phyloP scores from a whole-genome alignment of 92 coral and sea anemone species.

The Actinostola sp. region DNA sequence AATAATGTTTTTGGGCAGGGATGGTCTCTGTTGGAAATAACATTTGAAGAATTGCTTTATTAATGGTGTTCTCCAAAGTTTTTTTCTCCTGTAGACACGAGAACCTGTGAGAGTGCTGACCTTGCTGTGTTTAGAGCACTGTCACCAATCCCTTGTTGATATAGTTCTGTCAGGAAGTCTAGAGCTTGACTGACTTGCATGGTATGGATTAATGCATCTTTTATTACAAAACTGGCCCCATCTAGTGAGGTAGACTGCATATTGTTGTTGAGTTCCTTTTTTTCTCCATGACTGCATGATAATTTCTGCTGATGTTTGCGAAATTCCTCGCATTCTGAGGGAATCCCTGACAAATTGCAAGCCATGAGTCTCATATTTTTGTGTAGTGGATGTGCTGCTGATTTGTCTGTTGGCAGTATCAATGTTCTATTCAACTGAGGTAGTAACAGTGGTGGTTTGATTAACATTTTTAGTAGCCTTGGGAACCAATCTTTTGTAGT shows the following conservation, averaged over 20 bases:
- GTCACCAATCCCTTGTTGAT: constrained; percentile 36
- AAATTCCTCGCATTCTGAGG: constrained; percentile 38
- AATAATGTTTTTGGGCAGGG: constrained; percentile 44
- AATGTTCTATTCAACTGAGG: constrained; percentile 9
- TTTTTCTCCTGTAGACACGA: background rate
- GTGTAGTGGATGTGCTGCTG: constrained; percentile 20
- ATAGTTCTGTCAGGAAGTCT: constrained; percentile 34
- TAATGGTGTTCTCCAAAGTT: constrained; percentile 42
- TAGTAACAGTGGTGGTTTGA: background rate
- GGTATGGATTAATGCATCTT: constrained; percentile 36
- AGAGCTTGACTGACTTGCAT: constrained; percentile 14
- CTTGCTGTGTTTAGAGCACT: constrained; percentile 48
- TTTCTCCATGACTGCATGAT: constrained; percentile 30
- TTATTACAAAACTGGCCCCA: constrained; percentile 22
- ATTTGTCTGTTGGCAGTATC: constrained; percentile 28
- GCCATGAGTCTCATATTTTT: constrained; percentile 33
- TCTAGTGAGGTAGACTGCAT: constrained; percentile 20
- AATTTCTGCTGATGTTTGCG: constrained; percentile 18
- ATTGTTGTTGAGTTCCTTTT: constrained; percentile 23
- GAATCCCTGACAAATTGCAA: constrained; percentile 51
- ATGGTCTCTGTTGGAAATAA: constrained; percentile 49
- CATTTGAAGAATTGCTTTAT: constrained; percentile 49
- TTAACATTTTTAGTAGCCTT: constrained; percentile 15
- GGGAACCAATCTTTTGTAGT: too few species aligned
- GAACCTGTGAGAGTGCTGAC: constrained; percentile 28